Evolutionary conservation across 2,797 vertebrate species (phyloP).

Genomic region (Pangasius macronema): DNA sequence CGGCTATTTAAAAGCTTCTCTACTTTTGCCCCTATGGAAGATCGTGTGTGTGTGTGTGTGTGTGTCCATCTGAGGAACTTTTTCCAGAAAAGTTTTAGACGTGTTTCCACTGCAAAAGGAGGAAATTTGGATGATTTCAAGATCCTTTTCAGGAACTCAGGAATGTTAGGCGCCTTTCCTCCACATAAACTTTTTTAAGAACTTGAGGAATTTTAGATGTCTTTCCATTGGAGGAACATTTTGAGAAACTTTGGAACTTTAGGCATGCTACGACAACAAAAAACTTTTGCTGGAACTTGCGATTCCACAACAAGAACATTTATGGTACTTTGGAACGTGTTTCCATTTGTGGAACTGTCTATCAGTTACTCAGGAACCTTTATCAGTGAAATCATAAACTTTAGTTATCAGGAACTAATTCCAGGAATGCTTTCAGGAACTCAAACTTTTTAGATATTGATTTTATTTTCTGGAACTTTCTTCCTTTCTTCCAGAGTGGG

Average conservation of each 20-base stretch:
- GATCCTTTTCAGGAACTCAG: not conserved
- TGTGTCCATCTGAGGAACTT: not conserved
- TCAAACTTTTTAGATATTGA: not conserved
- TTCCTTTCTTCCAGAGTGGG: not conserved
- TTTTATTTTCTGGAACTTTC: not conserved
- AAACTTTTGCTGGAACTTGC: too few relatives aligned
- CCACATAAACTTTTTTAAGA: too few relatives aligned
- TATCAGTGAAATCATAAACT: not conserved
- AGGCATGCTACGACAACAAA: too few relatives aligned
- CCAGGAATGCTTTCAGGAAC: not conserved
- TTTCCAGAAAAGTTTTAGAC: not conserved
- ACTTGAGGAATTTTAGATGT: not conserved
- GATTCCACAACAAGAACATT: not conserved
- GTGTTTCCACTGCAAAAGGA: not conserved
- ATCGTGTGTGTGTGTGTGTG: slow-evolving; percentile 5
- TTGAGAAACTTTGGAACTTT: too few relatives aligned
- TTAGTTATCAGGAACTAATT: not conserved
- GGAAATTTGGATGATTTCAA: too few relatives aligned
- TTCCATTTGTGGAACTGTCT: not conserved
- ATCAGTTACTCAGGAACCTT: not conserved
- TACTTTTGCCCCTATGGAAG: not conserved
- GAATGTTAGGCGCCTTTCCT: too few relatives aligned
- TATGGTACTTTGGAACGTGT: not conserved
- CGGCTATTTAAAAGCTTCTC: slow-evolving; percentile 20
- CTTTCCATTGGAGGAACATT: not conserved